Base-by-base conservation (phyloP, 1,140 invertebrate genomes). In the Bombus cullumanus region DNA sequence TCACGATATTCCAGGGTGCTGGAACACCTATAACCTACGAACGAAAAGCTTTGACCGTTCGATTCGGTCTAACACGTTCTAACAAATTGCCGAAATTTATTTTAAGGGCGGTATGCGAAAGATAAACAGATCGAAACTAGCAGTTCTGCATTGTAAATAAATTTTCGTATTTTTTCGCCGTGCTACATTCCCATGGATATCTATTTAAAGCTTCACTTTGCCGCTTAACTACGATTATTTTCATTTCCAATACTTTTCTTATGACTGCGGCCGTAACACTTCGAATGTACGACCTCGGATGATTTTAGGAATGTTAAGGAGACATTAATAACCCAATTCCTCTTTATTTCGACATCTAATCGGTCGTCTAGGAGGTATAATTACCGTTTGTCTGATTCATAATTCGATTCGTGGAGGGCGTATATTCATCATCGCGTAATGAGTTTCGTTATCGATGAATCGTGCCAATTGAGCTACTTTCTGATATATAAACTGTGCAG, bases 391-490 rank as follows among this genome's bases (percentile, higher is more conserved):
- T 28, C 41, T 66, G 41, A 68, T 72, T 73, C 83, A 85, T 37
- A 31, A 15, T 85, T 57, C 78, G 59, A 74, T 85, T 75, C 39
- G 66, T 57, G 83, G 78, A 81, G 83, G 83, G 62, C 83, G 69
- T 37, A 47, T 18, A 6, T 64, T 85, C 59, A 74, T 74, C 77
- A 34, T 74, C 77, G 77, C 39, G 39, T 2, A 34, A 80, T 57
- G 28, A n/a, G 34, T 85, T 81, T 81, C 78, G 83, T 74, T 85
- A 81, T 74, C 69, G 59, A 68, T 3, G 43, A 43, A 59, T 80
- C 41, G 84, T 86, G 88, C 88, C 88, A 89, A 89, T 89, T 89
- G 86, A 76, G 83, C 85, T 78, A 89, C 88, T 89, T 89, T 89
- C 66, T 22, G 18, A 53, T 53, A 53, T 53, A 53, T 53, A 8